Percentiles rank a stretch among this genome's conserved stretches.
Evolutionary conservation across 92 coral and sea anemone species (phyloP).

Genomic region (Scolanthus callimorphus): DNA sequence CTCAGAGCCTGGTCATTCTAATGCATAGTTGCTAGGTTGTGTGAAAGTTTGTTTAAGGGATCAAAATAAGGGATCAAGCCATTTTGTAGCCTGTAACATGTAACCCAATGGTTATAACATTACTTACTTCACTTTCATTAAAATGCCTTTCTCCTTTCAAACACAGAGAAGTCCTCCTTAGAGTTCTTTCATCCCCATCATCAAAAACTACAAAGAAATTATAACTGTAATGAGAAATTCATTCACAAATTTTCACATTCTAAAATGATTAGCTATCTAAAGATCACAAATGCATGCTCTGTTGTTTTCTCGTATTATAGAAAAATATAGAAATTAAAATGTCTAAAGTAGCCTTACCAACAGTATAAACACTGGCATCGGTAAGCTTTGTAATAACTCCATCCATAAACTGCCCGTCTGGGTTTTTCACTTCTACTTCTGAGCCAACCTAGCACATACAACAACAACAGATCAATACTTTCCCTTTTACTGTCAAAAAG

Average conservation of each 20-base stretch:
- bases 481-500: neutral
- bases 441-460: slow-evolving; percentile 75
- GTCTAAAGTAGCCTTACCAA: slow-evolving; percentile 49
- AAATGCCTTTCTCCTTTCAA: slow-evolving; percentile 94
- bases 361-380: slow-evolving; percentile 96
- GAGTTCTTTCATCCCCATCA: slow-evolving; percentile 98
- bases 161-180: slow-evolving; percentile 88
- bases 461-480: neutral
- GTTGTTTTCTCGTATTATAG: no score
- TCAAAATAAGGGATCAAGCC: no score
- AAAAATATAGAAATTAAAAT: neutral
- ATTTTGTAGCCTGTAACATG: no score
- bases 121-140: slow-evolving; percentile 92
- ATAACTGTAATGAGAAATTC: slow-evolving; percentile 27
- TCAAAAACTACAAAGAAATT: slow-evolving; percentile 69
- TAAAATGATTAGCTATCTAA: neutral
- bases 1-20: no score
- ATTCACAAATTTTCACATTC: slow-evolving; percentile 1
- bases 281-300: neutral
- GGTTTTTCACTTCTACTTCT: slow-evolving; percentile 69
- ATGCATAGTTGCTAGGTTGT: no score
- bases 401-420: slow-evolving; percentile 79
- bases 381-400: slow-evolving; percentile 87
- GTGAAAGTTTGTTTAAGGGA: no score
- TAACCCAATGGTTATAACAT: no score